phyloP scores from a whole-genome alignment of 2,797 vertebrate species.

The Sebastes cheni region DNA sequence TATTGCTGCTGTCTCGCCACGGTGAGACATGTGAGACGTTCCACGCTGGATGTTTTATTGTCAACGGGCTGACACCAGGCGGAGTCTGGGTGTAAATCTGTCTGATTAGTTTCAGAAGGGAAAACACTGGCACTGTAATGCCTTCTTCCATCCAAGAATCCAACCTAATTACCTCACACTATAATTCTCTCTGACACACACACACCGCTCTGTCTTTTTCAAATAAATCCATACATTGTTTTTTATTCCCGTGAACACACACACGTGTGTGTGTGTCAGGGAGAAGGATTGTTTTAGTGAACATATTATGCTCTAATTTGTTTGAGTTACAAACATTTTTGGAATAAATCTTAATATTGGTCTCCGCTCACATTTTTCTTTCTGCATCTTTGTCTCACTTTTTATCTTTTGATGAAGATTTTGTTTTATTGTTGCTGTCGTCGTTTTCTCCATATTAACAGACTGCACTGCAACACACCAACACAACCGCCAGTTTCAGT shows the following conservation, averaged over 20 bases:
- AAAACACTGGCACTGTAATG: conserved; percentile 16
- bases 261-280: not conserved
- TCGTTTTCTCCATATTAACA: not conserved
- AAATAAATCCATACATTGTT: not conserved
- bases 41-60: conserved; percentile 29
- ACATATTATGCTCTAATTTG: not conserved
- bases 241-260: not conserved
- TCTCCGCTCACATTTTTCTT: not conserved
- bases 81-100: conserved; percentile 34
- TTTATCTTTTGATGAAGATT: not conserved
- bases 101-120: conserved; percentile 41
- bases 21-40: conserved; percentile 17
- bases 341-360: not conserved
- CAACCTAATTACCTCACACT: conserved; percentile 24
- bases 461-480: not conserved
- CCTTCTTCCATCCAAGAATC: conserved; percentile 17
- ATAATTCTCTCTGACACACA: conserved; percentile 5
- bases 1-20: conserved; percentile 3
- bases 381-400: not conserved
- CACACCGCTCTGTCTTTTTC: not conserved
- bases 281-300: not conserved
- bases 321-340: not conserved
- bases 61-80: conserved; percentile 3
- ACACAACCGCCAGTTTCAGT: not conserved
- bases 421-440: not conserved